Conservation (phyloP, 2,113 vertebrate genomes). For the Symphodus melops region DNA sequence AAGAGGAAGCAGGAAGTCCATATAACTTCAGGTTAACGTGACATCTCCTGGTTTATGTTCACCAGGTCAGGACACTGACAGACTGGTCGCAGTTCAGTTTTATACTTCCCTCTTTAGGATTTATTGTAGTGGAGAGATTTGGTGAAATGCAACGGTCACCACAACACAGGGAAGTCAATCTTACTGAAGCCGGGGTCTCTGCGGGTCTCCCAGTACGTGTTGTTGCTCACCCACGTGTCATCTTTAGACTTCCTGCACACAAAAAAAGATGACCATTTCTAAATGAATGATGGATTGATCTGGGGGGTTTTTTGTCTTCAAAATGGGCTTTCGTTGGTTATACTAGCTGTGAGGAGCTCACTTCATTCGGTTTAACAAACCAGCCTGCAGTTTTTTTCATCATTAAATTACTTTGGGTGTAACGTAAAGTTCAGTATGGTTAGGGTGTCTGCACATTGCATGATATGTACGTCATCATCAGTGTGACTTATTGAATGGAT, state of each 20-base stretch:
- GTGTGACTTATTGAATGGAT: too few species aligned
- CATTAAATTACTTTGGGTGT: not conserved
- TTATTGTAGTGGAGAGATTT: not conserved
- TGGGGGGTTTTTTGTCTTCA: too few species aligned
- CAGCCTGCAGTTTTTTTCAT: too few species aligned
- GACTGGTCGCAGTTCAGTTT: constrained; percentile 45
- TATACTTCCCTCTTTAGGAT: constrained; percentile 12
- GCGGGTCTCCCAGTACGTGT: constrained; percentile 91
- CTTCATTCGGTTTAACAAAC: too few species aligned
- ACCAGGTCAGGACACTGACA: constrained; percentile 28
- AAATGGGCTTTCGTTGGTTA: too few species aligned
- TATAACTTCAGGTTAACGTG: constrained; percentile 39
- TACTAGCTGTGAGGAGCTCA: too few species aligned
- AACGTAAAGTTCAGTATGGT: too few species aligned
- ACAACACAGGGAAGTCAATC: constrained; percentile 90
- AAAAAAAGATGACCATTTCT: constrained; percentile 19
- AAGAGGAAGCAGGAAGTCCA: constrained; percentile 49
- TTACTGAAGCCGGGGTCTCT: constrained; percentile 91
- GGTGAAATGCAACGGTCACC: constrained; percentile 82
- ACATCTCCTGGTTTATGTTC: constrained; percentile 24
- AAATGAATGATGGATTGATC: not conserved
- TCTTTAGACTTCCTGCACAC: constrained; percentile 86
- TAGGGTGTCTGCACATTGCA: too few species aligned
- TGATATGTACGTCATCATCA: too few species aligned
- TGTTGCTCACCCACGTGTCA: constrained; percentile 93